Base-by-base conservation (phyloP, 2,113 vertebrate species). In the Haliaeetus leucogaster region DNA sequence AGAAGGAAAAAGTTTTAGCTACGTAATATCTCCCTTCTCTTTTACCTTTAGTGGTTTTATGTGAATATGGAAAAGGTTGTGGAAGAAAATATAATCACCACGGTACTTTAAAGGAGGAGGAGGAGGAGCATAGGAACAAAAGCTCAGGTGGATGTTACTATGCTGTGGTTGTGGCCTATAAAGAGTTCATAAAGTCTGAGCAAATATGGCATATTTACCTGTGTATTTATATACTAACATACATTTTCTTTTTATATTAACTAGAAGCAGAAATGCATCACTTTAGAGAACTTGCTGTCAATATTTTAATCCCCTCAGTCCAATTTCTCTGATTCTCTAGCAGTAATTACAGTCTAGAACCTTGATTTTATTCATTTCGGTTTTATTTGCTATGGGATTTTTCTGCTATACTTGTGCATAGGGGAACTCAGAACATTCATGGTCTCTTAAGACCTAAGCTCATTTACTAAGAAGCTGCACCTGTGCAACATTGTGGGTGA, bases 271-370 rank as follows among this genome's bases (percentile, higher is more conserved):
- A 84, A 85, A 90, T 58, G 19, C 8, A 50, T 79, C 15, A n/a
- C 45, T 87, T 77, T 6, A 62, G n/a, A 67, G 59, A 77, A 36
- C 47, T 59, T 71, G 8, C 74, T 93, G 59, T 89, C 87, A 89
- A 30, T 81, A 83, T 90, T 97, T 96, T 87, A 89, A 95, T 86
- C 74, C 76, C 67, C 42, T 93, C 47, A 43, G 26, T 73, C 87
- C 29, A 38, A 20, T 86, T 89, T 77, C 30, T 71, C 22, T 53
- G 9, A 4, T 88, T 71, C 27, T 93, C 12, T 58, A 34, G 9
- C 20, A 62, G 22, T 65, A 89, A 27, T 71, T 86, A 58, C 26
- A 43, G 11, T 52, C 26, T 59, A 77, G 40, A 80, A 77, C 22
- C 34, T 72, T n/a, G n/a, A 50, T 79, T 78, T 76, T 47, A 45